Base-by-base conservation (phyloP, 37 sponge, comb jelly and placozoan species). In the Axinella damicornis region DNA sequence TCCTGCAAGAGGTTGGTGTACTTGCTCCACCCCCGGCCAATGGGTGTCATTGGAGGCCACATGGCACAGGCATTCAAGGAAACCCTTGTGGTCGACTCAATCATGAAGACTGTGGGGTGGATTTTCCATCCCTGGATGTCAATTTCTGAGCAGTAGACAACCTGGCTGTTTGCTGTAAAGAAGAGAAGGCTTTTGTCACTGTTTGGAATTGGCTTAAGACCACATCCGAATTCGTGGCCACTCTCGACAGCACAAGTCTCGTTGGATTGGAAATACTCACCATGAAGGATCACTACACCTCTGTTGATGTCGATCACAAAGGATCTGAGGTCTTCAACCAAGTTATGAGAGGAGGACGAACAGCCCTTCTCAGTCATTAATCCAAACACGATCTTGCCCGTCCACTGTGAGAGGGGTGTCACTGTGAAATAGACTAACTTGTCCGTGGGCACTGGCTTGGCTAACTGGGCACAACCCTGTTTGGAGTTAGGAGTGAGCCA, bases 11-110 rank as follows among this genome's bases (percentile, higher is more conserved):
- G 54, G 30, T 85, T 76, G 1, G 63, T 22, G 22, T 46, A 24
- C 27, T 68, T 75, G 28, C 76, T 79, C 93, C 93, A 93, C 15
- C 93, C 93, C 41, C 0, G 22, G 22, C 93, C 93, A 55, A 88
- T 81, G 33, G 87, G 56, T 25, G 83, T 62, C 14, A 71, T 0
- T 20, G 73, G 80, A 5, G 90, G 93, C 93, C 93, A 93, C 24
- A 65, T 22, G n/a, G 74, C 61, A 77, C 85, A 82, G 11, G 81
- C 52, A 62, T 93, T 82, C 34, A 93, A 63, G 17, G 20, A 24
- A 12, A 87, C 58, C 37, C 73, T 71, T 2, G 65, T 62, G 27
- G 28, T 71, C 1, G 79, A 78, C 16, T 78, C 85, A 20, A 77
- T 39, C 78, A 86, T 76, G 34, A 80, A 38, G 31, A 86, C 17